Evolutionary conservation across 2,797 vertebrate species (phyloP).

Genomic region (Saxicola maurus): DNA sequence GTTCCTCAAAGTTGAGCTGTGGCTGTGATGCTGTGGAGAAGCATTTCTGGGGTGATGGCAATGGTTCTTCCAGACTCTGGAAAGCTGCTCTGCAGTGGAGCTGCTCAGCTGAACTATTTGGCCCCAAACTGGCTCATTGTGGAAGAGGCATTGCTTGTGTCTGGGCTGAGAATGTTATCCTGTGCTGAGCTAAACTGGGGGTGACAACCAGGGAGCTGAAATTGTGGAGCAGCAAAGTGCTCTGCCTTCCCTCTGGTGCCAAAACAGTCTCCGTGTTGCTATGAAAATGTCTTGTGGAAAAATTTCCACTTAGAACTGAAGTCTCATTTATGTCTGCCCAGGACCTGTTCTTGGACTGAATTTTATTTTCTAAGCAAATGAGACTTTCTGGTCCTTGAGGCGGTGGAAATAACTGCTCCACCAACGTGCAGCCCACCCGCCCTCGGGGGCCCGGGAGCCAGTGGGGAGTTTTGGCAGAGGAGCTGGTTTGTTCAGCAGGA

Average conservation of each 20-base stretch:
- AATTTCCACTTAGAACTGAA: constrained; percentile 5
- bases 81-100: background rate
- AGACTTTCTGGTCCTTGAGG: background rate
- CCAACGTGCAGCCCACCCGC: background rate
- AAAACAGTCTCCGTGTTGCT: background rate
- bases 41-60: background rate
- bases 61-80: background rate
- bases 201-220: background rate
- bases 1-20: background rate
- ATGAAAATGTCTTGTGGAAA: constrained; percentile 10
- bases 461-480: background rate
- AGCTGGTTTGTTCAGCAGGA: background rate
- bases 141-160: background rate
- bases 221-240: background rate
- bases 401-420: background rate
- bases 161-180: background rate
- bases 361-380: constrained; percentile 15
- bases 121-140: background rate
- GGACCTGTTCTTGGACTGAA: background rate
- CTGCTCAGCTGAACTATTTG: background rate
- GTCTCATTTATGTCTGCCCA: background rate
- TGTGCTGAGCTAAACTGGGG: background rate
- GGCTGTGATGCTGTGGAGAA: background rate
- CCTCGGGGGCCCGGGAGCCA: background rate
- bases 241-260: background rate